Conservation (phyloP, 2,113 vertebrate genomes). For the Myiozetetes cayanensis region DNA sequence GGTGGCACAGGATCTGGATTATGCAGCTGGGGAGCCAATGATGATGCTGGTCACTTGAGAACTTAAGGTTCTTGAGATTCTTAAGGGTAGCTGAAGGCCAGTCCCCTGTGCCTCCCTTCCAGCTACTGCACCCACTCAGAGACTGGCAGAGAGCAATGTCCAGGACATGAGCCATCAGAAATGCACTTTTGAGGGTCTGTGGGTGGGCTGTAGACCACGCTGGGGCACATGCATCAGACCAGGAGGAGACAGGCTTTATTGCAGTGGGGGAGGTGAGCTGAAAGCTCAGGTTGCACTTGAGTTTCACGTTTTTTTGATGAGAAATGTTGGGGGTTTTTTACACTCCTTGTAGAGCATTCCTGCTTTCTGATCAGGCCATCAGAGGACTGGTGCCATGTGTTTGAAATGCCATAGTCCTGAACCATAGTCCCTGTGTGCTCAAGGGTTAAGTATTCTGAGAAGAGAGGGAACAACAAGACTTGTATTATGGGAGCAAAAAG, state of each 20-base stretch:
- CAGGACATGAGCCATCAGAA: neutral
- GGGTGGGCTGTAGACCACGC: rapidly evolving
- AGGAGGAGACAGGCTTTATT: neutral
- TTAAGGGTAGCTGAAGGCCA: rapidly evolving
- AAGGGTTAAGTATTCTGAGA: neutral
- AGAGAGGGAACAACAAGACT: neutral
- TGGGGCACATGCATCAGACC: neutral
- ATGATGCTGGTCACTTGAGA: neutral
- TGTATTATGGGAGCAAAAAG: neutral
- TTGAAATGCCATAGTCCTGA: neutral
- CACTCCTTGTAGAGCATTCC: neutral
- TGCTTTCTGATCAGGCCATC: neutral
- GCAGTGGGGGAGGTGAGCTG: neutral
- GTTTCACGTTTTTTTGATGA: neutral
- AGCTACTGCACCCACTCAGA: neutral
- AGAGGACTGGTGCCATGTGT: neutral
- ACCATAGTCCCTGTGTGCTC: neutral
- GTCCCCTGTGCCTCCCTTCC: neutral
- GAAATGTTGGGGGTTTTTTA: no score
- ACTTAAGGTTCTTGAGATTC: neutral
- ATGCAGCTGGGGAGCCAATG: neutral
- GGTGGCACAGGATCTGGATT: neutral
- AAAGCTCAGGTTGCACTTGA: neutral
- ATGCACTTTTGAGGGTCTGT: neutral
- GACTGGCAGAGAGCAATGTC: neutral